Evolutionary conservation across 2,797 vertebrate genomes (phyloP).

Genomic region (Sitta carolinensis): DNA sequence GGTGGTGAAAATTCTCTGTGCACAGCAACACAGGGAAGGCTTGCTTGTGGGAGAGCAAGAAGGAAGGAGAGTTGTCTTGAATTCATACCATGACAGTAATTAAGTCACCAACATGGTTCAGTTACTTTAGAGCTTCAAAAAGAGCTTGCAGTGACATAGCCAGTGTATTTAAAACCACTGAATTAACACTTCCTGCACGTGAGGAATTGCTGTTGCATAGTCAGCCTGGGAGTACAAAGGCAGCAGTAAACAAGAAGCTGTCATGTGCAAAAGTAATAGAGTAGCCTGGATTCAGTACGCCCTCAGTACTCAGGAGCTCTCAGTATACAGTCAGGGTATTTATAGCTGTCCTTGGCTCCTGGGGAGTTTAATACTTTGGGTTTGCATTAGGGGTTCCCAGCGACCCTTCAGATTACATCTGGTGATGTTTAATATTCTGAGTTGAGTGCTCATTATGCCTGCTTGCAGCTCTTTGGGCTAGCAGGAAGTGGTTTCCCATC

Average conservation of each 20-base stretch:
- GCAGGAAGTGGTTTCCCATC: conserved; percentile 24
- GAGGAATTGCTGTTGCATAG: not conserved
- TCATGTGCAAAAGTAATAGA: not conserved
- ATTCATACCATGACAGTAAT: not conserved
- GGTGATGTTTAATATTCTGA: not conserved
- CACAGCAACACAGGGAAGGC: not conserved
- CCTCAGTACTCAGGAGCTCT: not conserved
- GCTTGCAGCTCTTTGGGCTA: not conserved
- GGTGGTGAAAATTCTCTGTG: not conserved
- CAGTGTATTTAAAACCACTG: not conserved
- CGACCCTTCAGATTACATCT: not conserved
- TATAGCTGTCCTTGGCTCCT: not conserved
- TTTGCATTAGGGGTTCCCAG: not conserved
- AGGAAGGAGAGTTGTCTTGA: not conserved
- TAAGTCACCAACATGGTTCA: not conserved
- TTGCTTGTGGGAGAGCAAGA: not conserved
- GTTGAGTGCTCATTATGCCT: not conserved
- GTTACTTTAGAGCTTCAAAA: not conserved
- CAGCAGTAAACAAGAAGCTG: not conserved
- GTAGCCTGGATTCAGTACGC: not conserved
- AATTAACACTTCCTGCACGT: not conserved
- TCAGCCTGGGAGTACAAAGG: not conserved
- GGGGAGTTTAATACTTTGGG: not conserved
- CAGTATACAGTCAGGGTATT: not conserved
- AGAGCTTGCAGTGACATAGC: not conserved